Base-by-base conservation (phyloP, 2,888 invertebrate genomes). In the Amiota minor region DNA sequence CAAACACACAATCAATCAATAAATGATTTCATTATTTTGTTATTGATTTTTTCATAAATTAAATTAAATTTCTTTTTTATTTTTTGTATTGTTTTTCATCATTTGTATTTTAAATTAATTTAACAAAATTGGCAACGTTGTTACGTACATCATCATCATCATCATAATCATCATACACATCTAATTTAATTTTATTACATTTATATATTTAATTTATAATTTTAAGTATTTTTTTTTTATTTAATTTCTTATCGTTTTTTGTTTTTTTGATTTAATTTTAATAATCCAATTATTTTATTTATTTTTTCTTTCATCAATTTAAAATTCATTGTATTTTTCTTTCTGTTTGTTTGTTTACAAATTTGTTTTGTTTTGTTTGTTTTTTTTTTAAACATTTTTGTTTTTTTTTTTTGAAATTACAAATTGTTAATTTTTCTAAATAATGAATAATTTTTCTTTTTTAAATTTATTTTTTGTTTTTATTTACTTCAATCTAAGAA, bases 51-150 rank as follows among this genome's bases (percentile, higher is more conserved):
- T 35, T 4, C 6, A 6, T 35, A 35, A 6, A 35, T 35, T 6
- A 35, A 35, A n/a, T n/a, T n/a, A n/a, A n/a, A n/a, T n/a, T n/a
- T n/a, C n/a, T n/a, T n/a, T n/a, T 35, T 35, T 6, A 35, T 35
- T 35, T 6, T 35, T 35, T 35, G 4, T 35, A 6, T 35, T 23
- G 2, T 23, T 23, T 23, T 23, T 23, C 1, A 23, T 23, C 1
- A 23, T 2, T 74, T 78, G 73, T 74, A 72, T 70, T 16, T 61
- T 70, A 65, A 59, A 49, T 55, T 61, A 45, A 73, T 71, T 76
- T 73, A 79, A 79, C 80, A 75, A 77, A 82, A 82, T 84, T 84
- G 86, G 85, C 84, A 81, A 84, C 83, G 69, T 74, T 77, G 75
- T 75, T 77, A 76, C 77, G 79, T 77, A 79, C 76, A 75, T 35